These are phyloP conservation scores for Saturnia pavonia DNA, from an alignment of 2,888 invertebrate genomes.

Conservation along the genomic window DNA sequence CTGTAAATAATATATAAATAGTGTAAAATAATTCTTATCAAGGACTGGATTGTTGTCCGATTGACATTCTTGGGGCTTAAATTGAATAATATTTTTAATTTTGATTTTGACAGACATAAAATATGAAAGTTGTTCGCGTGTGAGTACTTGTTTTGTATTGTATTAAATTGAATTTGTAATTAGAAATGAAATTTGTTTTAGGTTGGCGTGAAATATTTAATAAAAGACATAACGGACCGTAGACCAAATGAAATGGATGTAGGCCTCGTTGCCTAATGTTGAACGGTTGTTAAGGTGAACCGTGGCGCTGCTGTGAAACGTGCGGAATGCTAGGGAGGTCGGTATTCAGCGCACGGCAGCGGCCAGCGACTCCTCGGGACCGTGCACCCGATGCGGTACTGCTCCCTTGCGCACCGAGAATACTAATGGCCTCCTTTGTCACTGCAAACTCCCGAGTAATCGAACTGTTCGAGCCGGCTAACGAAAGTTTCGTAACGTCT, in stretches of 20 bases:
- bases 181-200: background rate
- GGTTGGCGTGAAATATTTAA: constrained; percentile 37
- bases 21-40: too few relatives aligned
- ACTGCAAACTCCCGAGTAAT: constrained; percentile 50
- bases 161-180: background rate
- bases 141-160: background rate
- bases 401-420: constrained; percentile 58
- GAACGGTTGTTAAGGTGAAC: constrained; percentile 57
- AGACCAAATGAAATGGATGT: constrained; percentile 65
- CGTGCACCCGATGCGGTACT: constrained; percentile 66
- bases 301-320: constrained; percentile 56
- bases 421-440: constrained; percentile 72
- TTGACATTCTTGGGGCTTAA: too few relatives aligned
- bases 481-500: constrained; percentile 74
- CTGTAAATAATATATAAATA: too few relatives aligned
- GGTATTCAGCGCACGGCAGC: constrained; percentile 59
- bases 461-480: constrained; percentile 47
- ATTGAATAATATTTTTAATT: too few relatives aligned
- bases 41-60: too few relatives aligned
- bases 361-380: constrained; percentile 76
- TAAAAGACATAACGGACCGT: constrained; percentile 65
- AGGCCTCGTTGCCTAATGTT: constrained; percentile 66
- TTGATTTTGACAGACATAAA: too few relatives aligned
- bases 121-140: background rate
- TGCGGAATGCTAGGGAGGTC: constrained; percentile 59